A percentile compares a stretch with the other conserved stretches of the same genome.
Evolutionary conservation across 2,113 vertebrate species (phyloP).

Genomic region (Calidris pygmaea): DNA sequence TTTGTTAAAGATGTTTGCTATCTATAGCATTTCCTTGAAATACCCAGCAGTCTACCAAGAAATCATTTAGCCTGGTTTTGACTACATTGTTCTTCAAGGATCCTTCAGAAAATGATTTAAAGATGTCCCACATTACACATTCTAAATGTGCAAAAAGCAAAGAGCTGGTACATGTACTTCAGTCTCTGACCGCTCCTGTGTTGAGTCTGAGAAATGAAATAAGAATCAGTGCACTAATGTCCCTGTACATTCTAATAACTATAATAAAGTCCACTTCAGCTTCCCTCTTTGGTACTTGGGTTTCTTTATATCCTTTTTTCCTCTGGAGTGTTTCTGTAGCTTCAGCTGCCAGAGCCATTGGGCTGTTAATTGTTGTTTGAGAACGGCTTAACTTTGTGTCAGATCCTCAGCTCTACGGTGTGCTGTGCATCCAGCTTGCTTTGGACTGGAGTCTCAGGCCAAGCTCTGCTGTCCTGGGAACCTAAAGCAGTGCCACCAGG

Average conservation of each 20-base stretch:
- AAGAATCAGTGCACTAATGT: slow-evolving; percentile 5
- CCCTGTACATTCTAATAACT: slow-evolving; percentile 10
- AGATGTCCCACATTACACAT: background rate
- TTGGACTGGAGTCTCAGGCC: background rate
- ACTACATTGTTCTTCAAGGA: background rate
- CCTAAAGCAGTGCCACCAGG: background rate
- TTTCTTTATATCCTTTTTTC: background rate
- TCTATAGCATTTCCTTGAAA: background rate
- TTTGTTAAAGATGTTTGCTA: background rate
- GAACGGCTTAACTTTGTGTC: background rate
- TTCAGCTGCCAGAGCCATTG: background rate
- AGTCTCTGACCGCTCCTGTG: background rate
- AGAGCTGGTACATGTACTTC: background rate
- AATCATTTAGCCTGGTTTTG: background rate
- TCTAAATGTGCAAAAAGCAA: background rate
- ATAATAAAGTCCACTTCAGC: slow-evolving; percentile 61
- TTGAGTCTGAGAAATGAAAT: background rate
- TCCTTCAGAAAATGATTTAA: background rate
- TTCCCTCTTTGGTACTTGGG: background rate
- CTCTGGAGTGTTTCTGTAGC: background rate
- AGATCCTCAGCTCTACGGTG: background rate
- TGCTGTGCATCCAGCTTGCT: background rate
- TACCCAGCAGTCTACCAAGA: background rate
- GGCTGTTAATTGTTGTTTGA: background rate
- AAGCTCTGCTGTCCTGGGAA: background rate